A percentile compares a stretch with the other conserved stretches of the same genome.
These are phyloP conservation scores for Chironomus tentans DNA, from an alignment of 2,888 invertebrate species.

Conservation along the genomic window DNA sequence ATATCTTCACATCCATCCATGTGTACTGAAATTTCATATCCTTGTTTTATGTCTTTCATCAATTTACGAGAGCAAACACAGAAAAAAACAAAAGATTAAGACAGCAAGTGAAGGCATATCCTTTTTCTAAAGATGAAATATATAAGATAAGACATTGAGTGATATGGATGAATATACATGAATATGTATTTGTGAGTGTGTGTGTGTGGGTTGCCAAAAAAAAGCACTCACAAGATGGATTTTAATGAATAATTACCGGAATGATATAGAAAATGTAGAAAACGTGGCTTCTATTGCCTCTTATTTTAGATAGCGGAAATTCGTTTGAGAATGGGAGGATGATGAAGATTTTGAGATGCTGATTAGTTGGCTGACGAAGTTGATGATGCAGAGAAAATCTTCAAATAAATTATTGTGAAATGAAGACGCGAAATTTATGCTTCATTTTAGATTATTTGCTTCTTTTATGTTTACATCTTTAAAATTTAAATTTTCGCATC, in stretches of 20 bases:
- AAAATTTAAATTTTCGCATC: too few species aligned
- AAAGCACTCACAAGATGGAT: conserved; percentile 1
- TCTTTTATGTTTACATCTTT: too few species aligned
- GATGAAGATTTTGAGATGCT: too few species aligned
- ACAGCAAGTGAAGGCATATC: not conserved
- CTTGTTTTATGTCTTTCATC: conserved; percentile 11
- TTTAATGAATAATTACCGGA: conserved; percentile 25
- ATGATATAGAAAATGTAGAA: conserved; percentile 5
- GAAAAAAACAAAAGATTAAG: conserved; percentile 16
- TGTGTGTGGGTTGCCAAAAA: not conserved
- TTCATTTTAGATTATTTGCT: too few species aligned
- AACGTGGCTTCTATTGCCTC: not conserved
- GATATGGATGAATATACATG: conserved; percentile 2
- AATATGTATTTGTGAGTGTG: not conserved
- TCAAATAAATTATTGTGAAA: too few species aligned
- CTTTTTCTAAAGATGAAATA: conserved; percentile 9
- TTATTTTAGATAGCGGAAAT: too few species aligned
- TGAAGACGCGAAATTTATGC: too few species aligned
- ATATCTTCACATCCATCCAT: not conserved
- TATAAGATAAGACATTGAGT: conserved; percentile 24
- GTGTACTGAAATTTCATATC: conserved; percentile 12
- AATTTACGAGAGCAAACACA: not conserved
- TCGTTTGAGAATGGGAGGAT: too few species aligned
- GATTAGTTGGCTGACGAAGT: too few species aligned
- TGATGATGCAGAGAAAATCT: too few species aligned